Percentiles rank a stretch among this genome's conserved stretches.
phyloP scores from a whole-genome alignment of 2,888 invertebrate genomes.

The Trichopria drosophilae region DNA sequence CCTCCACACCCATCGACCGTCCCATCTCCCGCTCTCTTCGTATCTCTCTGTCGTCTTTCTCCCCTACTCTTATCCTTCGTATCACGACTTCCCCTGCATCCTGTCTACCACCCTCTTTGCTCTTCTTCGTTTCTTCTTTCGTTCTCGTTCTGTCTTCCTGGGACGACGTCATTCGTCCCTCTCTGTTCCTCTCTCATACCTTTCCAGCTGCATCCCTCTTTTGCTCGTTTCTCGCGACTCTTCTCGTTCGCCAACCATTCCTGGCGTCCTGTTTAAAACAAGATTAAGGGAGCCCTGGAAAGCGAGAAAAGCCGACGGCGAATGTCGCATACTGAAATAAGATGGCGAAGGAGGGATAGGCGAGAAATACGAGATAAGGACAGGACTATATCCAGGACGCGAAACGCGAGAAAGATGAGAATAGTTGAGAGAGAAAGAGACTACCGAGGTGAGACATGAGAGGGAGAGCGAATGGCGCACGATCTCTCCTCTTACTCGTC shows the following conservation, averaged over 20 bases:
- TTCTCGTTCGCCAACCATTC: slow-evolving; percentile 7
- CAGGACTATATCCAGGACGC: too few species aligned
- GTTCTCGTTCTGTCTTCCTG: slow-evolving; percentile 31
- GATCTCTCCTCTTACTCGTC: slow-evolving; percentile 17
- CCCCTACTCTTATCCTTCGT: slow-evolving; percentile 5
- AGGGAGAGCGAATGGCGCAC: slow-evolving; percentile 2
- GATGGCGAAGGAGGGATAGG: not conserved
- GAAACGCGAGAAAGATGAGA: too few species aligned
- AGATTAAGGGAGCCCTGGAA: slow-evolving; percentile 15
- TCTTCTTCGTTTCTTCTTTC: slow-evolving; percentile 28
- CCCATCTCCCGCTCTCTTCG: slow-evolving; percentile 15
- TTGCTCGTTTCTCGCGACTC: slow-evolving; percentile 14
- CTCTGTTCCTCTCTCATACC: slow-evolving; percentile 21
- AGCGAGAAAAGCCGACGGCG: not conserved
- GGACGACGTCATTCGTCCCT: slow-evolving; percentile 31
- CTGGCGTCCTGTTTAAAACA: slow-evolving; percentile 1
- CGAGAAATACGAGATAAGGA: too few species aligned
- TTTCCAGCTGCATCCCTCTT: slow-evolving; percentile 26
- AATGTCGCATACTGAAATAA: too few species aligned
- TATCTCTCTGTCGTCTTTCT: slow-evolving; percentile 18
- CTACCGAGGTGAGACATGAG: not conserved
- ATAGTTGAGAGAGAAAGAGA: slow-evolving; percentile 11
- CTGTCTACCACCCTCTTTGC: slow-evolving; percentile 29
- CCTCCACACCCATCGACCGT: slow-evolving; percentile 14
- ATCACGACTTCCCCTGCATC: slow-evolving; percentile 25